Conservation (phyloP, 1,140 invertebrate species). For the Ganaspis sp. region DNA sequence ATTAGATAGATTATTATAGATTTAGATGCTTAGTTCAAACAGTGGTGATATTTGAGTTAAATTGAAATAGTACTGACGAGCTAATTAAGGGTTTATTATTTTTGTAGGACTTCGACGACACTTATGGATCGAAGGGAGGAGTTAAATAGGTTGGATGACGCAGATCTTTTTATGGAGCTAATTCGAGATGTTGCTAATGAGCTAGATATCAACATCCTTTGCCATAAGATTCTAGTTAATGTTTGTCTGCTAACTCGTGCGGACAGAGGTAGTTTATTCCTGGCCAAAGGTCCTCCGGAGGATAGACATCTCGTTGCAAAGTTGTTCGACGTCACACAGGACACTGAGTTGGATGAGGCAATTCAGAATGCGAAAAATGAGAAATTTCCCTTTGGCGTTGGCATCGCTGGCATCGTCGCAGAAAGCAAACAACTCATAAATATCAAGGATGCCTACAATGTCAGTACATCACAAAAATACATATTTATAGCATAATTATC, state of each 20-base stretch:
- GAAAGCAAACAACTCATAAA: slow-evolving; percentile 92
- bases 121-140: slow-evolving; percentile 76
- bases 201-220: slow-evolving; percentile 93
- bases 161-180: slow-evolving; percentile 93
- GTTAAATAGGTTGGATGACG: slow-evolving; percentile 78
- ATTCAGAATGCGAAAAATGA: slow-evolving; percentile 83
- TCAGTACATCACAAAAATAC: slow-evolving; percentile 59
- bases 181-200: slow-evolving; percentile 95
- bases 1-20: too few species aligned
- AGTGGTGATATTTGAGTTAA: not conserved
- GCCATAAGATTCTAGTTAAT: slow-evolving; percentile 95
- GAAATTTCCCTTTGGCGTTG: slow-evolving; percentile 91
- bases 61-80: not conserved
- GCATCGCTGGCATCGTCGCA: slow-evolving; percentile 92
- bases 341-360: slow-evolving; percentile 89
- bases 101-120: slow-evolving; percentile 64
- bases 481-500: not conserved
- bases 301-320: slow-evolving; percentile 91
- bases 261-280: slow-evolving; percentile 90
- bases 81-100: not conserved
- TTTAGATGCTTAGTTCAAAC: not conserved
- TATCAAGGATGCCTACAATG: slow-evolving; percentile 93
- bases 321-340: slow-evolving; percentile 92
- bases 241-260: slow-evolving; percentile 91
- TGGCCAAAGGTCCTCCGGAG: slow-evolving; percentile 86